phyloP scores from a whole-genome alignment of 2,113 vertebrate genomes.

The Dromiciops gliroides region DNA sequence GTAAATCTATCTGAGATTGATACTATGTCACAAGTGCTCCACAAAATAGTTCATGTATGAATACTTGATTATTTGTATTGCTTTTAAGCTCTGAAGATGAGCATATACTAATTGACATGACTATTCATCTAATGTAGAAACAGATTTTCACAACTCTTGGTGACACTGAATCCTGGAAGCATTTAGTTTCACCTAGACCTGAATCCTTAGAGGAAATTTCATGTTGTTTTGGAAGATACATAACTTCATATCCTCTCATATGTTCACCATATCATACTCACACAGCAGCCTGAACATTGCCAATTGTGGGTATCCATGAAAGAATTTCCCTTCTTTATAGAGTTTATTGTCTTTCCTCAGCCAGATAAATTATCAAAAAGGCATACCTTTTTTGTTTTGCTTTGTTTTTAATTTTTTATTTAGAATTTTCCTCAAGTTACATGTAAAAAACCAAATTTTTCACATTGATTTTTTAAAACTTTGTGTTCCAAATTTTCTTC shows the following conservation, averaged over 20 bases:
- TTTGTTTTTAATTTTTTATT: too few species aligned
- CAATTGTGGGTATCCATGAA: neutral
- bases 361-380: conserved; percentile 3
- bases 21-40: neutral
- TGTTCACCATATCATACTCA: neutral
- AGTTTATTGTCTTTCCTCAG: neutral
- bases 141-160: conserved; percentile 20
- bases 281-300: neutral
- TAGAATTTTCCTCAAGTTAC: too few species aligned
- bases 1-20: neutral
- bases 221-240: neutral
- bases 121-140: neutral
- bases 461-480: too few species aligned
- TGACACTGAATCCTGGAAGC: neutral
- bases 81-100: conserved; percentile 25
- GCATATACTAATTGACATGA: neutral
- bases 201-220: neutral
- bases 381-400: neutral
- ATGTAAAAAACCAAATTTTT: too few species aligned
- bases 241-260: neutral
- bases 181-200: neutral
- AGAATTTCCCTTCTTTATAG: neutral
- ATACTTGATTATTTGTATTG: conserved; percentile 22
- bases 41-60: neutral
- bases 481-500: too few species aligned